A percentile compares a stretch with the other conserved stretches of the same genome.
These are phyloP conservation scores for Macrotis lagotis DNA, from an alignment of 2,113 vertebrate genomes.

Conservation along the genomic window DNA sequence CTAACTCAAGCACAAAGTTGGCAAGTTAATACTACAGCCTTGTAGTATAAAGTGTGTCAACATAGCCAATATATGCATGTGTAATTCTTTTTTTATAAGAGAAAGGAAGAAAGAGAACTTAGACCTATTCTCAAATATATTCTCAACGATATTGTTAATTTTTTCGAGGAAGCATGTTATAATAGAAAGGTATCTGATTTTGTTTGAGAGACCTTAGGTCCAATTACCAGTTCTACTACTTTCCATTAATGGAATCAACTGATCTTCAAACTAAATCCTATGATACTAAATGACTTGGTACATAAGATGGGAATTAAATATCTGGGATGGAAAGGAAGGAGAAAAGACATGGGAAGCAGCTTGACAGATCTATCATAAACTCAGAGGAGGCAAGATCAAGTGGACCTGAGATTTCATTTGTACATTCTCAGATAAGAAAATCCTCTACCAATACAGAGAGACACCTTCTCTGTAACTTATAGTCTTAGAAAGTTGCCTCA, in stretches of 20 bases:
- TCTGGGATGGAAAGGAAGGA: no score
- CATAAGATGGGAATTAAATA: no score
- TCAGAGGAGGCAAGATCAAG: no score
- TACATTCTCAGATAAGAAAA: no score
- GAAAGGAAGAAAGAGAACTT: neutral
- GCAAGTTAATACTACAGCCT: neutral
- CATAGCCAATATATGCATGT: neutral
- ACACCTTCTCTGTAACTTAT: no score
- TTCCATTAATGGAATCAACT: neutral
- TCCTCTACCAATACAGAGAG: no score
- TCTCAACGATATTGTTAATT: neutral
- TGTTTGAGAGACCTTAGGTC: neutral
- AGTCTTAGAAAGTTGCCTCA: no score
- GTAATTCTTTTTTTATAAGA: neutral
- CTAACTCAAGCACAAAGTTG: neutral
- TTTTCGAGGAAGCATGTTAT: neutral
- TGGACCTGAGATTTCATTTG: no score
- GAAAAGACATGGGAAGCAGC: no score
- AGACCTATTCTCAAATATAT: neutral
- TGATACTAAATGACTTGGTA: no score
- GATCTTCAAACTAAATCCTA: no score
- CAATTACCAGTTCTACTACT: neutral
- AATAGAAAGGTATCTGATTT: neutral
- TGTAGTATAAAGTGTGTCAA: neutral
- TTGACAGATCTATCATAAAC: no score